Evolutionary conservation across 2,113 vertebrate genomes (phyloP).

Genomic region (Brachionichthys hirsutus): DNA sequence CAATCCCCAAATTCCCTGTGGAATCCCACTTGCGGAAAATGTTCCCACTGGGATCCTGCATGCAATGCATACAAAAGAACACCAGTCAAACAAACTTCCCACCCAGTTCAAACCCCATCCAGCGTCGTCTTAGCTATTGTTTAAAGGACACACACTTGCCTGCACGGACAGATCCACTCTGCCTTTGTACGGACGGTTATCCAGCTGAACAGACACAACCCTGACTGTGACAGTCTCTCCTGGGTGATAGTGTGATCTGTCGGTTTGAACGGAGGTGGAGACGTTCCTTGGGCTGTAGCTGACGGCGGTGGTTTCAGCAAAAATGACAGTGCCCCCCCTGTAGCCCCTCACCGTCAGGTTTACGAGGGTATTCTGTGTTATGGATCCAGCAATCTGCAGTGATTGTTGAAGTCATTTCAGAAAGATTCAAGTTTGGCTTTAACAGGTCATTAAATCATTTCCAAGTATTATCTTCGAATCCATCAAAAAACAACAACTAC

Average conservation of each 20-base stretch:
- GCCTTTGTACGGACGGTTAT: conserved; percentile 79
- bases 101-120: not conserved
- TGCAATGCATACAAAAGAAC: conserved; percentile 29
- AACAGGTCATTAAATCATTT: not conserved
- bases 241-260: conserved; percentile 78
- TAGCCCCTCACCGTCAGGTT: conserved; percentile 74
- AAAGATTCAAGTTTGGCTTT: not conserved
- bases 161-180: conserved; percentile 75
- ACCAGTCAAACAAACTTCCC: conserved; percentile 14
- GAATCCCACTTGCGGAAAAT: conserved; percentile 79
- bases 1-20: conserved; percentile 77
- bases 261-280: conserved; percentile 83
- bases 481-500: too few relatives aligned
- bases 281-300: conserved; percentile 68
- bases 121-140: conserved; percentile 7
- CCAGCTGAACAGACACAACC: conserved; percentile 71
- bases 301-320: conserved; percentile 78
- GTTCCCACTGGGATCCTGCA: conserved; percentile 83
- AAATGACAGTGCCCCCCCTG: conserved; percentile 63
- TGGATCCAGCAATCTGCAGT: conserved; percentile 38
- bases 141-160: conserved; percentile 67
- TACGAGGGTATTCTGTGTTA: conserved; percentile 14
- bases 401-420: not conserved
- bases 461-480: too few relatives aligned
- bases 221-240: conserved; percentile 80